A percentile compares a stretch with the other conserved stretches of the same genome.
These are phyloP conservation scores for Drosophila picticornis DNA, from an alignment of 2,888 invertebrate genomes.

Conservation along the genomic window DNA sequence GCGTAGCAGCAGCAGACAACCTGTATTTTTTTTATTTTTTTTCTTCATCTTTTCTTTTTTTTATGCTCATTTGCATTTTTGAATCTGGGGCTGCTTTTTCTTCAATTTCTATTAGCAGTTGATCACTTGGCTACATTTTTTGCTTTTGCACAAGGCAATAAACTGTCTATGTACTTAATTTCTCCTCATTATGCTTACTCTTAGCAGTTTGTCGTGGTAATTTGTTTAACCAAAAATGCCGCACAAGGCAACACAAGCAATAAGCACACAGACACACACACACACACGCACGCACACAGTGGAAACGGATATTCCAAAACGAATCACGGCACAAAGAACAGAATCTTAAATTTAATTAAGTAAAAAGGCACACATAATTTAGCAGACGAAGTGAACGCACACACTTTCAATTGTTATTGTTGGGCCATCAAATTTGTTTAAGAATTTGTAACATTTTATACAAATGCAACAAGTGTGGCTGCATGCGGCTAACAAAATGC, in stretches of 20 bases:
- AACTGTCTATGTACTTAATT: conserved; percentile 41
- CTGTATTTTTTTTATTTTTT: conserved; percentile 61
- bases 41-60: conserved; percentile 26
- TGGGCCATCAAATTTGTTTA: conserved; percentile 53
- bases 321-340: conserved; percentile 50
- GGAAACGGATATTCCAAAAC: conserved; percentile 28
- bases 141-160: conserved; percentile 40
- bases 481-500: conserved; percentile 42
- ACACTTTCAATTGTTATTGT: conserved; percentile 39
- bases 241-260: conserved; percentile 59
- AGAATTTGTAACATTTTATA: conserved; percentile 64
- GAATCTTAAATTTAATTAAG: conserved; percentile 42
- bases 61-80: conserved; percentile 69
- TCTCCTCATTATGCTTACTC: conserved; percentile 60
- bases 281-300: conserved; percentile 14
- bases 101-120: conserved; percentile 44
- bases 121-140: conserved; percentile 1
- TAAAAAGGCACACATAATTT: conserved; percentile 57
- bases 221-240: conserved; percentile 76
- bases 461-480: conserved; percentile 62
- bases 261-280: conserved; percentile 35
- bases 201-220: conserved; percentile 39
- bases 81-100: conserved; percentile 43
- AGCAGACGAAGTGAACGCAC: conserved; percentile 42
- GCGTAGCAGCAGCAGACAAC: conserved; percentile 71